Evolutionary conservation across 2,113 vertebrate species (phyloP).

Genomic region (Entelurus aequoreus): DNA sequence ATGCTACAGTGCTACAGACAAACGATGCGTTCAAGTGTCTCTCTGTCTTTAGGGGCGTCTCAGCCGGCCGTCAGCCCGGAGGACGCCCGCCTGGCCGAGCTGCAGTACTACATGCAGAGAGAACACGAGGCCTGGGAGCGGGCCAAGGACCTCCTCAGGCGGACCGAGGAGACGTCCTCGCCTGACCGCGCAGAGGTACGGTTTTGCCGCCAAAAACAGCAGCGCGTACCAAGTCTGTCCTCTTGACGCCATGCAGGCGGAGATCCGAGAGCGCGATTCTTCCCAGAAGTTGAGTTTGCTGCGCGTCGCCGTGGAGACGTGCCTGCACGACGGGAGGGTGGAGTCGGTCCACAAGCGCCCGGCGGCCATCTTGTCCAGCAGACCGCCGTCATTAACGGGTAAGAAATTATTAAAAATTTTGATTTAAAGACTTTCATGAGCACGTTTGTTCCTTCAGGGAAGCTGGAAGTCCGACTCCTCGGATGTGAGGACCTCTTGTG

Average conservation of each 20-base stretch:
- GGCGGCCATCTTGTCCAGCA: conserved; percentile 36
- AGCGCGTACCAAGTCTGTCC: too few species aligned
- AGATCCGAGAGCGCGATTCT: conserved; percentile 47
- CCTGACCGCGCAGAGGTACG: conserved; percentile 57
- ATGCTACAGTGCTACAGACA: too few species aligned
- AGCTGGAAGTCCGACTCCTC: conserved; percentile 56
- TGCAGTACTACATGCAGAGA: conserved; percentile 54
- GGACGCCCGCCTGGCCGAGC: conserved; percentile 43
- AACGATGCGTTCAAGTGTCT: background rate
- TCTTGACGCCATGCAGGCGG: conserved; percentile 35
- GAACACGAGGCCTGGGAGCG: conserved; percentile 45
- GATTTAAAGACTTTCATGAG: too few species aligned
- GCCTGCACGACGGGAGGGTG: conserved; percentile 30
- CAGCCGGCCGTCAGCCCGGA: background rate
- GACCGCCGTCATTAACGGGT: conserved; percentile 59
- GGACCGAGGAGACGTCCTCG: conserved; percentile 49
- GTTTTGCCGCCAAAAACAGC: background rate
- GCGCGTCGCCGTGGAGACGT: conserved; percentile 43
- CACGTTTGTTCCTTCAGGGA: conserved; percentile 35
- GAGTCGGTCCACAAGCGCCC: background rate
- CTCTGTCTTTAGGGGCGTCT: conserved; percentile 25
- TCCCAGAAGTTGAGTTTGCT: conserved; percentile 61
- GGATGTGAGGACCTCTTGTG: conserved; percentile 60
- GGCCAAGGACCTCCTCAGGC: conserved; percentile 57
- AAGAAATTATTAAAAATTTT: background rate